Evolutionary conservation across 2,888 invertebrate genomes (phyloP), one percentile per base, ranked within the genome.

Genomic region (Malachius bipustulatus): DNA sequence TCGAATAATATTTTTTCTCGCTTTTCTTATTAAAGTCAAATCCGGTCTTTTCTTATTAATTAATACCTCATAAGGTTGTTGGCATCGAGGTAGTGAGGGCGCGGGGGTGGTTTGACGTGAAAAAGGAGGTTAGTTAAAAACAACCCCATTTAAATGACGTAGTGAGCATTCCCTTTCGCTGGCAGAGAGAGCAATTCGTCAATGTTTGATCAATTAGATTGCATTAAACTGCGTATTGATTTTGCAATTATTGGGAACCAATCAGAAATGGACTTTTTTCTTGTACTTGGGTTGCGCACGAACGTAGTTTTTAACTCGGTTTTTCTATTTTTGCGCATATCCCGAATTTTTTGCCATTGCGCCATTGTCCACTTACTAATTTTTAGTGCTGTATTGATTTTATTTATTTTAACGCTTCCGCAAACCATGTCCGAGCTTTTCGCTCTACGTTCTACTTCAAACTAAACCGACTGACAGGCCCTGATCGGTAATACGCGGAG

Each of bases 211-310:
- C 58, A 59, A 59, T 58, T 59, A 58, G 56, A 54, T 56, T 57
- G 57, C 58, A 57, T 56, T 55, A 55, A 51, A 51, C 49, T 48
- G 50, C 50, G 59, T 62, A 63, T 63, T 61, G 62, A 62, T 62
- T 62, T 63, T 62, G 60, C 61, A 63, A 63, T 63, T 62, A 63
- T 63, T 55, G 62, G 54, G 56, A 62, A 62, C 63, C 62, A 63
- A 63, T 63, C 62, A 60, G 59, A 57, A 57, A 55, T 61, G 57
- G 60, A 55, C 59, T 57, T 60, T 60, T 59, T 61, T 55, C 54
- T 59, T 56, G 53, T 54, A 52, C 51, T 53, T 52, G 47, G 50
- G 45, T 46, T 55, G 55, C 55, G 55, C 56, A 51, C 49, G 49
- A 45, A 49, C 48, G 55, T 57, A 57, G 55, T 58, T 57, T 59